Conservation (phyloP, 1,140 invertebrate species). For the Drosophila repletoides region DNA sequence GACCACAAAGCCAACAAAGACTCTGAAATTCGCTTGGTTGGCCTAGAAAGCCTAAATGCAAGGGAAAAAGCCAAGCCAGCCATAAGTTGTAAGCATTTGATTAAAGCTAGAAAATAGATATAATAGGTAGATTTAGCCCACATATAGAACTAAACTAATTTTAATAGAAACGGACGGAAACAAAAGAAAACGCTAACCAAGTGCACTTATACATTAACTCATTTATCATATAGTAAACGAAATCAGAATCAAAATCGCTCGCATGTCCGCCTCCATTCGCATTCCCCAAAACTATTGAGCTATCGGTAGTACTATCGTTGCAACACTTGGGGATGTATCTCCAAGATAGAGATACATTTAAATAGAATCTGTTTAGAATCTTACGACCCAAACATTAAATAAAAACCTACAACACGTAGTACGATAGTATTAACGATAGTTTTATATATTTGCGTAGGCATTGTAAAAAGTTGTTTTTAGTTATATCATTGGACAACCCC, state of each 20-base stretch:
- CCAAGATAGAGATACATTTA: too few species aligned
- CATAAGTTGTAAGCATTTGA: conserved; percentile 77
- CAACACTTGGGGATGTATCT: too few species aligned
- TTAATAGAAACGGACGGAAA: conserved; percentile 11
- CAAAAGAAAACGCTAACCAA: conserved; percentile 36
- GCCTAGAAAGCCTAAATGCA: conserved; percentile 17
- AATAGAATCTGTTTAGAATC: too few species aligned
- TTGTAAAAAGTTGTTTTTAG: conserved; percentile 74
- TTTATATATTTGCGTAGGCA: too few species aligned
- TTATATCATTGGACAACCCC: conserved; percentile 55
- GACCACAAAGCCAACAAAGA: conserved; percentile 82
- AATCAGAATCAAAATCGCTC: conserved; percentile 30
- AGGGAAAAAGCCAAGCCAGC: conserved; percentile 54
- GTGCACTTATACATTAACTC: conserved; percentile 42
- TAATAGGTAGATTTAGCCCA: conserved; percentile 17
- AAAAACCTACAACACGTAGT: too few species aligned
- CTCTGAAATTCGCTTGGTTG: conserved; percentile 67
- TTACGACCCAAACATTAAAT: too few species aligned
- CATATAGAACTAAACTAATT: conserved; percentile 52
- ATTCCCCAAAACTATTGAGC: too few species aligned
- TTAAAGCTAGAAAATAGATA: conserved; percentile 9
- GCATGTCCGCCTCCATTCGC: conserved; percentile 43
- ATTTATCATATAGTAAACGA: too few species aligned
- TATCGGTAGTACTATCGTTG: too few species aligned
- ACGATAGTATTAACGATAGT: too few species aligned